Conservation (phyloP, 1,140 invertebrate genomes). For the Eurosta solidaginis region DNA sequence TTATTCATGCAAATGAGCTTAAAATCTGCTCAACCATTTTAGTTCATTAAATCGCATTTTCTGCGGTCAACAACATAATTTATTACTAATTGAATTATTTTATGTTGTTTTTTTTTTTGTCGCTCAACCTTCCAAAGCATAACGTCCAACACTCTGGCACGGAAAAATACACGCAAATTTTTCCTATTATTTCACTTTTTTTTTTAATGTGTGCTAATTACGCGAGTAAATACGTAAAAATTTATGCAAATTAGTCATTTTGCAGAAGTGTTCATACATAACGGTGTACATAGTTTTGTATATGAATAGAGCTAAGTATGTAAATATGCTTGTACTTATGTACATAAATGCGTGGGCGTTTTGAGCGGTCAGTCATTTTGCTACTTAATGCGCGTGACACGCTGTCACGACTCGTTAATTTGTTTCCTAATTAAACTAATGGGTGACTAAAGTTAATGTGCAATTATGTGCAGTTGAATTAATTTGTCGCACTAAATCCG, state of each 20-base stretch:
- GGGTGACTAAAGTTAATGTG: conserved; percentile 60
- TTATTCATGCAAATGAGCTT: conserved; percentile 39
- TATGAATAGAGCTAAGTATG: not conserved
- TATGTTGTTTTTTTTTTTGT: conserved; percentile 37
- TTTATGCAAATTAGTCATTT: not conserved
- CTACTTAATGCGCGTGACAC: conserved; percentile 15
- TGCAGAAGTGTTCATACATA: not conserved
- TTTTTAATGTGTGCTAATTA: not conserved
- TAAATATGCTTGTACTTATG: no score
- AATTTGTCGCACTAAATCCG: not conserved
- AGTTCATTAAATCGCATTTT: conserved; percentile 38
- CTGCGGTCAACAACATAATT: conserved; percentile 55
- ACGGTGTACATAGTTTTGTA: not conserved
- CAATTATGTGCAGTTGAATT: conserved; percentile 37
- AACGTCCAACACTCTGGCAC: not conserved
- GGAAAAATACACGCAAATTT: not conserved
- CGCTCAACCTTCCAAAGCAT: not conserved
- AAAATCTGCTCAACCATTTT: conserved; percentile 37
- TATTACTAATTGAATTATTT: conserved; percentile 58
- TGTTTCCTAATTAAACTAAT: conserved; percentile 61
- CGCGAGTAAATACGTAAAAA: not conserved
- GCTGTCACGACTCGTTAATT: conserved; percentile 48
- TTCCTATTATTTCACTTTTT: conserved; percentile 19
- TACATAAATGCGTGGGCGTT: not conserved
- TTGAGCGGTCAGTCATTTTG: not conserved